Base-by-base conservation (phyloP, 1,140 invertebrate species). In the Nautilus pompilius region DNA sequence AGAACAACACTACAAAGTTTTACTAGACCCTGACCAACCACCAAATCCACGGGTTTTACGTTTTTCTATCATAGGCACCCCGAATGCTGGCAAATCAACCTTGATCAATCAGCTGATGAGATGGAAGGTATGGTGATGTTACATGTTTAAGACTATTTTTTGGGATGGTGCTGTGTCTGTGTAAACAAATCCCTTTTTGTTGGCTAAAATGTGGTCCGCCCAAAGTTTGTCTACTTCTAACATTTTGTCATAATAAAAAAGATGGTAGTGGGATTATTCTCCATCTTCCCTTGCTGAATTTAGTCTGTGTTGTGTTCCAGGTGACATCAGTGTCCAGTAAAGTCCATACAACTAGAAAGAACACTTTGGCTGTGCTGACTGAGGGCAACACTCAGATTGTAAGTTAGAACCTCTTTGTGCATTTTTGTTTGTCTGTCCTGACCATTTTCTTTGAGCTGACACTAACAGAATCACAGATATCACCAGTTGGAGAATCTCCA, bases 81-180 rank as follows among this genome's bases (percentile, higher is more conserved):
- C 95, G 22, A 98, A 98, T 86, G 88, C 88, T 63, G 95, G 95
- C 46, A 98, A 98, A 83, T 97, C 94, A 82, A 96, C 95, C 1
- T 83, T 98, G 3, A 90, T 95, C 33, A 98, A 98, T 85, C 85
- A 88, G 74, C 85, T 98, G 28, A 85, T 92, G 41, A 86, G 89
- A 51, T 87, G 91, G 84, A 89, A 89, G 77, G 86, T 96, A 65
- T 61, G 64, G n/a, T 60, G 32, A 22, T 8, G 15, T 53, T 24
- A 53, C 22, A 53, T 10, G 22, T 5, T 57, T 17, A 6, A 57
- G 30, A 5, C 13, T 2, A 8, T 20, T 5, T 29, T 4, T 57
- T 17, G 17, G 54, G 15, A 2, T 17, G 24, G 24, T 57, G 6
- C n/a, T 55, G 49, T 15, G 26, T 59, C 5, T 5, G 41, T 6